A percentile compares a stretch with the other conserved stretches of the same genome.
phyloP scores from a whole-genome alignment of 2,113 vertebrate species.

The Stercorarius parasiticus region DNA sequence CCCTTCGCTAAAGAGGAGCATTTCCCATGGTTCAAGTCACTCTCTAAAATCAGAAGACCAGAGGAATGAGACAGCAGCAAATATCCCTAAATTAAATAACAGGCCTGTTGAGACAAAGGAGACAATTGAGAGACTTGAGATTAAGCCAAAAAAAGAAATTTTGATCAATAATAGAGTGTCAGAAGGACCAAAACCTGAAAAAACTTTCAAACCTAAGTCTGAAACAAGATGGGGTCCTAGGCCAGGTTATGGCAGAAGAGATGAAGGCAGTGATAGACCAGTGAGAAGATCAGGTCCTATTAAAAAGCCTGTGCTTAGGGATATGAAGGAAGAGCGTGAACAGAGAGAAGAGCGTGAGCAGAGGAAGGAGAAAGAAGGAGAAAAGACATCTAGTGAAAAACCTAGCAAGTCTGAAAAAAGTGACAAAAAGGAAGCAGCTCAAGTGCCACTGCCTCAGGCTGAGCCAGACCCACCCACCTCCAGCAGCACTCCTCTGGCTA shows the following conservation, averaged over 20 bases:
- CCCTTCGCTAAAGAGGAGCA: constrained; percentile 84
- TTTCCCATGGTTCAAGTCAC: constrained; percentile 89
- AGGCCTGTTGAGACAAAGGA: constrained; percentile 79
- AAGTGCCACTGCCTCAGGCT: constrained; percentile 59
- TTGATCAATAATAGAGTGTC: constrained; percentile 71
- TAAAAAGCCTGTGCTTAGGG: constrained; percentile 94
- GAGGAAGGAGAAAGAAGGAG: constrained; percentile 90
- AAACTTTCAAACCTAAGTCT: constrained; percentile 88
- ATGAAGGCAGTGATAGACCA: constrained; percentile 87
- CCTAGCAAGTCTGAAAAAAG: constrained; percentile 73
- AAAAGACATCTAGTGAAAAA: constrained; percentile 78
- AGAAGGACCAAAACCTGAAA: constrained; percentile 88
- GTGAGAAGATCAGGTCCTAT: constrained; percentile 94
- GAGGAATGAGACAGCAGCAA: constrained; percentile 77
- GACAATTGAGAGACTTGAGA: constrained; percentile 79
- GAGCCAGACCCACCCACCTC: constrained; percentile 68
- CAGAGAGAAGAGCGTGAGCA: constrained; percentile 93
- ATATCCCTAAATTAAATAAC: constrained; percentile 72
- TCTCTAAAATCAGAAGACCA: constrained; percentile 88
- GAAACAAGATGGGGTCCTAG: constrained; percentile 95
- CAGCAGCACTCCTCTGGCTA: constrained; percentile 10
- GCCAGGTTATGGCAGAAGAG: constrained; percentile 82
- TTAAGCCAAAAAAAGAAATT: constrained; percentile 86
- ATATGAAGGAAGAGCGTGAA: constrained; percentile 98
- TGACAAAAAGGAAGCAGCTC: constrained; percentile 80